Percentiles rank a stretch among this genome's conserved stretches.
Evolutionary conservation across 2,797 vertebrate genomes (phyloP).

Genomic region (Epinephelus coioides): DNA sequence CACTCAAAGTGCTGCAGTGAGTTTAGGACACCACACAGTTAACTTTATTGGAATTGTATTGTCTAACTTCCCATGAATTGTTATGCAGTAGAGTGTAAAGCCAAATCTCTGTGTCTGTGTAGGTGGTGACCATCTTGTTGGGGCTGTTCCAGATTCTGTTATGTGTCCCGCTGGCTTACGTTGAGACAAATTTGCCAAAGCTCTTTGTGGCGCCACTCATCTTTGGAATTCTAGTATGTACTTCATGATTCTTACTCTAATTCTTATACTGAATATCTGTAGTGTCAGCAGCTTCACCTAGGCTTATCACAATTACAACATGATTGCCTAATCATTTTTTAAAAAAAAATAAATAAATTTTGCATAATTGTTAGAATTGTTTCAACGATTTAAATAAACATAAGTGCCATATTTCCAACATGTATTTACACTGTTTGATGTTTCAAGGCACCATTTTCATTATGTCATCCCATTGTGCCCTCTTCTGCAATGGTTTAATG

Average conservation of each 20-base stretch:
- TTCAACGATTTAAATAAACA: too few species aligned
- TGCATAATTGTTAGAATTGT: too few species aligned
- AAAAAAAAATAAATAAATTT: too few species aligned
- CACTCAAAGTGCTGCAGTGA: slow-evolving; percentile 79
- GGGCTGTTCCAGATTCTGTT: slow-evolving; percentile 83
- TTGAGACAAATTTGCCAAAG: slow-evolving; percentile 23
- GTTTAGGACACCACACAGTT: slow-evolving; percentile 17
- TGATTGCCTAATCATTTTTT: too few species aligned
- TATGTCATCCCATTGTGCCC: too few species aligned
- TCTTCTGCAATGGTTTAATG: too few species aligned
- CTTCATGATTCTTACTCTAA: background rate
- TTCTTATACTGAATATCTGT: background rate
- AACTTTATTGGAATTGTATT: background rate
- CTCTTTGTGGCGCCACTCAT: slow-evolving; percentile 75
- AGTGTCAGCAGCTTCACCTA: too few species aligned
- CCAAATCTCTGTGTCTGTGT: slow-evolving; percentile 13
- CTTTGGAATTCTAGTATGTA: slow-evolving; percentile 79
- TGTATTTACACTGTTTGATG: too few species aligned
- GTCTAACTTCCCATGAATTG: background rate
- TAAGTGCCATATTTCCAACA: too few species aligned
- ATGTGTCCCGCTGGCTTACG: slow-evolving; percentile 61
- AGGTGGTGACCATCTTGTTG: slow-evolving; percentile 82
- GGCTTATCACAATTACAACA: too few species aligned
- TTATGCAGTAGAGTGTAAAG: background rate
- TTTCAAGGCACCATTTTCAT: too few species aligned